Evolutionary conservation across 1,140 invertebrate genomes (phyloP), one percentile per base, ranked within the genome.

Genomic region (Cydia splendana): DNA sequence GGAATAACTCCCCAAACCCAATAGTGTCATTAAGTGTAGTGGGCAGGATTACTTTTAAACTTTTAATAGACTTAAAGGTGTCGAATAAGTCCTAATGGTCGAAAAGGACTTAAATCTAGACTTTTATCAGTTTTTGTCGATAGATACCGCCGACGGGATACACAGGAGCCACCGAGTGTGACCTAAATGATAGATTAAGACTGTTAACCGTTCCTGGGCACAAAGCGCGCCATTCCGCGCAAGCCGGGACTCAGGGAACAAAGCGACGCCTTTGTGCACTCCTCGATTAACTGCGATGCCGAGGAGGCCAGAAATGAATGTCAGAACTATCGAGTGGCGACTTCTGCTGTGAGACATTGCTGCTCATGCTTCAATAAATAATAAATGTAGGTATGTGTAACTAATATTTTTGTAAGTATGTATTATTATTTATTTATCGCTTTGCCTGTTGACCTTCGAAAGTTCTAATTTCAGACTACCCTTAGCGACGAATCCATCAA

Each of bases 161-260:
- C 20, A 24, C 2, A 24, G 57, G 15, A 20, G 57, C 9, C 57
- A 1, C 4, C 57, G n/a, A 62, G 57, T 20, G 57, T 62, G 57
- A 62, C 57, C 57, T 12, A 20, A 24, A 62, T 24, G 57, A 62
- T 62, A 62, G 20, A 62, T 62, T 62, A 62, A 62, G 57, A 62
- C 57, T 24, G 53, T 18, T 18, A 57, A 24, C 20, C 9, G 57
- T 20, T 62, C 57, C 7, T n/a, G 57, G 20, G 57, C 57, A 62
- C 57, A 62, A 62, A 62, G 57, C 57, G 57, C 9, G 18, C 57
- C 48, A 62, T 24, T 62, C 57, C 57, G 18, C 57, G 20, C 57
- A 9, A 24, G 20, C 20, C 18, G 57, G 57, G 57, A n/a, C 2
- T 10, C 9, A 7, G 57, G 18, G 20, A 20, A 62, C n/a, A 62